phyloP scores from a whole-genome alignment of 2,113 vertebrate species.

The Zapornia atra region DNA sequence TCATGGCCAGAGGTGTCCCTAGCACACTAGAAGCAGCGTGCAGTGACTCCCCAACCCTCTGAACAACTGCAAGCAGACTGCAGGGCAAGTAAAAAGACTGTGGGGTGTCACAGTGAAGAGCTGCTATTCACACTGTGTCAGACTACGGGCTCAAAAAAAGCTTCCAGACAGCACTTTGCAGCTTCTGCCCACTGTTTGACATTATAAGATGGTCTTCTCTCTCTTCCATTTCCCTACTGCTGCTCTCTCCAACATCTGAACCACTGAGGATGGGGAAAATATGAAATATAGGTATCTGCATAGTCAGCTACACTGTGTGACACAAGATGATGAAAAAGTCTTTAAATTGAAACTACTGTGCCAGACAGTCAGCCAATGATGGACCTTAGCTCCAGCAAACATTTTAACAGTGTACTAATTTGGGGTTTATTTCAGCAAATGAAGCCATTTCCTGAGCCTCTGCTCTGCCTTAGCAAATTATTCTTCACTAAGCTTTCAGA shows the following conservation, averaged over 20 bases:
- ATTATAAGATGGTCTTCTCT: background rate
- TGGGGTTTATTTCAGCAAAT: background rate
- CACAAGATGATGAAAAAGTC: background rate
- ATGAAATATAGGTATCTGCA: background rate
- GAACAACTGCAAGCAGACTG: background rate
- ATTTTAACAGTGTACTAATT: background rate
- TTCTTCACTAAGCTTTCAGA: background rate
- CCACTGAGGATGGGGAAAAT: background rate
- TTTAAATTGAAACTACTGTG: background rate
- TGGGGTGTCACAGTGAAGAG: rapidly evolving
- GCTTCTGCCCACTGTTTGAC: background rate
- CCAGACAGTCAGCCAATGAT: background rate
- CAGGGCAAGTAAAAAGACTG: rapidly evolving
- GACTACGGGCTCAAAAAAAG: background rate
- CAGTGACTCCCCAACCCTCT: background rate
- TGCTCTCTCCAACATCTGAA: background rate
- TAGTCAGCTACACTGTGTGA: background rate
- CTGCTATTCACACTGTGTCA: background rate
- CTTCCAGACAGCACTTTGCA: background rate
- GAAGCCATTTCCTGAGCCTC: background rate
- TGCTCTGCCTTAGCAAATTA: background rate
- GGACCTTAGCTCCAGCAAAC: background rate
- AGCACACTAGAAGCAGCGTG: background rate
- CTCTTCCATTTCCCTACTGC: background rate
- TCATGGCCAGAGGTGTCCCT: background rate